These are phyloP conservation scores for Macrosiphum euphorbiae DNA, from an alignment of 2,888 invertebrate genomes.

Conservation along the genomic window DNA sequence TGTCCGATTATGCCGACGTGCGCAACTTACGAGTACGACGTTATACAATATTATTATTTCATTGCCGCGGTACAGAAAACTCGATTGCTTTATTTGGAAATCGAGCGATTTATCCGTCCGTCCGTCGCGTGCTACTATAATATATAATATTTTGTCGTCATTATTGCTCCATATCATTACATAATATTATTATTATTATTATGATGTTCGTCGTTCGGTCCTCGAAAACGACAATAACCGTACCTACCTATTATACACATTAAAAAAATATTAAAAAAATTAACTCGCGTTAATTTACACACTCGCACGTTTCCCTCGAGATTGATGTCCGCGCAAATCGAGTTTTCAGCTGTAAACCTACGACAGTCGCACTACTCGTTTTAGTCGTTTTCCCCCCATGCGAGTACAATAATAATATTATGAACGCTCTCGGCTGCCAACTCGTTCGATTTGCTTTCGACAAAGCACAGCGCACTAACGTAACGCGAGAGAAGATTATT, in stretches of 20 bases:
- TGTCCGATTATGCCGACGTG: background rate
- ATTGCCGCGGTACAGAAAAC: background rate
- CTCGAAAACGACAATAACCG: background rate
- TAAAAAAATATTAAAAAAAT: no score
- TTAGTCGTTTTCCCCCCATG: background rate
- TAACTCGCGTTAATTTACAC: no score
- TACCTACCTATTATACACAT: no score
- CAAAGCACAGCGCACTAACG: background rate
- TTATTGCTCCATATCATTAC: no score
- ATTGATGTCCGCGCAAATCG: background rate
- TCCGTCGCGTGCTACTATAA: background rate
- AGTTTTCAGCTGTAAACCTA: background rate
- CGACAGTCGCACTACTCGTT: background rate
- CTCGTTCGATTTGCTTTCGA: background rate
- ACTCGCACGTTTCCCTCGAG: background rate
- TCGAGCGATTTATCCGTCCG: background rate
- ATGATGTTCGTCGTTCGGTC: background rate
- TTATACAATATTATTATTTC: background rate
- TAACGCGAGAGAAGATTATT: slow-evolving; percentile 2
- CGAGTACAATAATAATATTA: background rate
- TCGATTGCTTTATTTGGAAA: background rate
- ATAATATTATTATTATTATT: background rate
- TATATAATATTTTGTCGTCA: no score
- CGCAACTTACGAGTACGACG: background rate
- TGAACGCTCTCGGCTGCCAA: background rate